Conservation (phyloP, 2,113 vertebrate species). For the Willisornis vidua region DNA sequence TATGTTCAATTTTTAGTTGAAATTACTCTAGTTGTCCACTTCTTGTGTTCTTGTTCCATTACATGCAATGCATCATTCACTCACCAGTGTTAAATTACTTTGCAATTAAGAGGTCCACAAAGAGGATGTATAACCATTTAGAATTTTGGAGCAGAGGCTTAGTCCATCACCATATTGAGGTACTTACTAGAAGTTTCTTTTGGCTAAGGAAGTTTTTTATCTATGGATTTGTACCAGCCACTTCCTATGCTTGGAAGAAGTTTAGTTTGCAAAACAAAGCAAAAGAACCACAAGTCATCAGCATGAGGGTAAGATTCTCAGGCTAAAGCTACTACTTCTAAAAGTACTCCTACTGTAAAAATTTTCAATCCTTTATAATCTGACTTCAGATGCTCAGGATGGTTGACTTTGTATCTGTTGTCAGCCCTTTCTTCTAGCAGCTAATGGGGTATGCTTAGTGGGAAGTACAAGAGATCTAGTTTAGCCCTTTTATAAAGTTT, state of each 20-base stretch:
- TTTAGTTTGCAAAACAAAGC: background rate
- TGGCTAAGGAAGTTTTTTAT: background rate
- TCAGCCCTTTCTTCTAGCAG: background rate
- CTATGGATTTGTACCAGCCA: background rate
- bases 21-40: background rate
- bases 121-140: background rate
- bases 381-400: background rate
- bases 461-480: background rate
- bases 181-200: background rate
- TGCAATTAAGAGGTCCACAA: background rate
- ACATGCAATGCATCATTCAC: rapidly evolving
- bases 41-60: background rate
- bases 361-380: background rate
- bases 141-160: slow-evolving; percentile 8
- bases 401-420: background rate
- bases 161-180: background rate
- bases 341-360: background rate
- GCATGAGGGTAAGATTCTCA: background rate
- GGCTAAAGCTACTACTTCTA: background rate
- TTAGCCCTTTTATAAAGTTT: background rate
- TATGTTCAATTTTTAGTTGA: background rate
- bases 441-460: background rate
- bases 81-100: background rate
- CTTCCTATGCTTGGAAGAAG: background rate
- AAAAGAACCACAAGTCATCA: background rate